phyloP scores from a whole-genome alignment of 1,140 invertebrate genomes.

The Scaptomyza graminum region DNA sequence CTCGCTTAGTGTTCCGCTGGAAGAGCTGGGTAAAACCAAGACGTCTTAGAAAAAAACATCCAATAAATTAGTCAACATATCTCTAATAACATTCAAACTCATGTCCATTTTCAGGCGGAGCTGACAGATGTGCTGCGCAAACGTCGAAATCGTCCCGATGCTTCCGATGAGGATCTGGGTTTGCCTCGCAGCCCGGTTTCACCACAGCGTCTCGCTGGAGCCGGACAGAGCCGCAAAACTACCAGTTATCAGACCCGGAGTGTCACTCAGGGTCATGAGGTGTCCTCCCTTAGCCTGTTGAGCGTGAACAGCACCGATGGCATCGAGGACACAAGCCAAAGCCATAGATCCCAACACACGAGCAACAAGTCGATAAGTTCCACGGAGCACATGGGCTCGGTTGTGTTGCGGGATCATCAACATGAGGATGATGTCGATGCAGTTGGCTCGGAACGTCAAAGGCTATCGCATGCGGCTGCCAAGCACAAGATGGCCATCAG shows the following conservation, averaged over 20 bases:
- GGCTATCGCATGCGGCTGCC: constrained; percentile 91
- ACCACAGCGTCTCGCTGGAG: constrained; percentile 65
- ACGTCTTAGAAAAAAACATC: not conserved
- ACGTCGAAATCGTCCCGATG: constrained; percentile 78
- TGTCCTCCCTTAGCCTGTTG: constrained; percentile 74
- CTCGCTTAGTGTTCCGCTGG: constrained; percentile 80
- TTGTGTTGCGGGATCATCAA: constrained; percentile 55
- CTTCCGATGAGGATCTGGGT: constrained; percentile 82
- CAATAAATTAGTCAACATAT: not conserved
- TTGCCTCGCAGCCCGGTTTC: constrained; percentile 79
- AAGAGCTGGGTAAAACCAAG: constrained; percentile 77
- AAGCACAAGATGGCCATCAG: constrained; percentile 90
- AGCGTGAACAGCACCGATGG: constrained; percentile 75
- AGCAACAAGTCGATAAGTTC: constrained; percentile 53
- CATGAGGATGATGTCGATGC: constrained; percentile 70
- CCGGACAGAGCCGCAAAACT: constrained; percentile 23
- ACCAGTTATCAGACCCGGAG: constrained; percentile 22
- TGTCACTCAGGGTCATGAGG: constrained; percentile 49
- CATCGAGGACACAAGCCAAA: constrained; percentile 52
- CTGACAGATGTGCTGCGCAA: constrained; percentile 83
- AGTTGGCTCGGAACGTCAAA: constrained; percentile 83
- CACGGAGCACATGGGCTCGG: constrained; percentile 53
- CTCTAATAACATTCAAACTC: not conserved
- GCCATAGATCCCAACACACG: constrained; percentile 45
- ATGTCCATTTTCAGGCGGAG: constrained; percentile 64